Conservation (phyloP, 2,888 invertebrate species). For the Tetragonisca angustula region DNA sequence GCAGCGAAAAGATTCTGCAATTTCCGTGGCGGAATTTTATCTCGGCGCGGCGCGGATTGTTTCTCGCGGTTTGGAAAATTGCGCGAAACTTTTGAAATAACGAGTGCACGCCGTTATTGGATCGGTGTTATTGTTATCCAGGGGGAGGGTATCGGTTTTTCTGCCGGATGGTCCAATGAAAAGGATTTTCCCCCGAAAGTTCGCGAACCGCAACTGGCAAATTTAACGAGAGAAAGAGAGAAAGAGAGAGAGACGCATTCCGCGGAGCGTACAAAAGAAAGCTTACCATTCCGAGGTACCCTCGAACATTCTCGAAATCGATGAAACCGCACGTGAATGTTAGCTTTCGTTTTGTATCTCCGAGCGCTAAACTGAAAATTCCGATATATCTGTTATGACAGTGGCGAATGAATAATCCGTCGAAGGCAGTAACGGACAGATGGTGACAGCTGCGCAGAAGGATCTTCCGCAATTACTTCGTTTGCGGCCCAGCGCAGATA, state of each 20-base stretch:
- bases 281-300: background rate
- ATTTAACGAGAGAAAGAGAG: background rate
- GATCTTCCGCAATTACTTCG: background rate
- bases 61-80: background rate
- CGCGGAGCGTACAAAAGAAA: background rate
- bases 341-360: background rate
- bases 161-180: background rate
- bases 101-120: background rate
- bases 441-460: background rate
- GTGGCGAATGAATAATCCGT: background rate
- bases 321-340: background rate
- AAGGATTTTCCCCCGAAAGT: background rate
- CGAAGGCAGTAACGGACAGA: background rate
- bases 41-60: background rate
- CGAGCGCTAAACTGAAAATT: background rate
- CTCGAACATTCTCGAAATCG: background rate
- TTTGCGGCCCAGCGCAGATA: background rate
- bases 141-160: background rate
- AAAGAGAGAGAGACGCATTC: background rate
- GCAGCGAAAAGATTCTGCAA: background rate
- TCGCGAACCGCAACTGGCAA: background rate
- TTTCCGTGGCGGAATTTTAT: background rate
- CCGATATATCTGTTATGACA: background rate
- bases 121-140: background rate
- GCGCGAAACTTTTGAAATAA: background rate